Percentiles rank a stretch among this genome's conserved stretches.
phyloP scores from a whole-genome alignment of 2,797 vertebrate species.

The Brotula barbata region DNA sequence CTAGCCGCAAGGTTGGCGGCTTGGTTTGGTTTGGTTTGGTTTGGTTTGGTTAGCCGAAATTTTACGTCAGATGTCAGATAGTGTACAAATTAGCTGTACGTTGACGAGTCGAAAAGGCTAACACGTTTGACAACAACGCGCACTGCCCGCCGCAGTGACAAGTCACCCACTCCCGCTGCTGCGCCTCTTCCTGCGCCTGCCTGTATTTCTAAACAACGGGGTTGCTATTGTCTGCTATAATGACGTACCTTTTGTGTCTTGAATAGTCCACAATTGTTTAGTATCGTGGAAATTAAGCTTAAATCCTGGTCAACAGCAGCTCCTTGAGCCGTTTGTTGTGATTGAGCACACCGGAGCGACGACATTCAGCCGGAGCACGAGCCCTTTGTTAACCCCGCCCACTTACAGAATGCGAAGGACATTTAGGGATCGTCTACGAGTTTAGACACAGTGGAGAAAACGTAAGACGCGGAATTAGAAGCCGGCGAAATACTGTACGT shows the following conservation, averaged over 20 bases:
- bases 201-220: not conserved
- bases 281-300: not conserved
- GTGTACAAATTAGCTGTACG: conserved; percentile 2
- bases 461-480: not conserved
- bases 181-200: conserved; percentile 1
- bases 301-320: conserved; percentile 1
- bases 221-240: no score
- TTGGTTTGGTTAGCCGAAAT: not conserved
- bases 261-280: not conserved
- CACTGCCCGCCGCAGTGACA: conserved; percentile 64
- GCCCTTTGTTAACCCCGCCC: conserved; percentile 49
- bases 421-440: conserved; percentile 33
- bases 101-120: not conserved
- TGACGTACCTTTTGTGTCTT: conserved; percentile 35
- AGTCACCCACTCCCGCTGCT: conserved; percentile 53
- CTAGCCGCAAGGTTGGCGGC: not conserved
- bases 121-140: conserved; percentile 44
- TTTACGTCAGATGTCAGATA: not conserved
- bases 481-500: no score
- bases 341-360: not conserved
- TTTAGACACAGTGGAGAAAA: not conserved
- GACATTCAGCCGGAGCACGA: conserved; percentile 22
- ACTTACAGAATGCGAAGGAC: conserved; percentile 10
- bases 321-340: not conserved
- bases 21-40: no score